These are phyloP conservation scores for Trichonephila inaurata DNA, from an alignment of 1,140 invertebrate genomes.

Conservation along the genomic window DNA sequence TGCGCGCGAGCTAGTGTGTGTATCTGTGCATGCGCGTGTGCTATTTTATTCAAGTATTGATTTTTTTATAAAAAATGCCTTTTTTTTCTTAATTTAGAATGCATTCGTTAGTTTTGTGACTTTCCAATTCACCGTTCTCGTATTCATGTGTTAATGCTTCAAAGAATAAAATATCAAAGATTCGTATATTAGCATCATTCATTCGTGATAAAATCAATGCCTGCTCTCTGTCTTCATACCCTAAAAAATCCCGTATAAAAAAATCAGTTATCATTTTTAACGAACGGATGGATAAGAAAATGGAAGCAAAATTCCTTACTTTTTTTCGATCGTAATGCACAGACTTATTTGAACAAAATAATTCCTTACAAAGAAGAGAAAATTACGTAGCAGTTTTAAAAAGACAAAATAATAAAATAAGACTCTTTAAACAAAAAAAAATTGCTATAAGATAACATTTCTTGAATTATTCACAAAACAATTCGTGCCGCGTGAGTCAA, in stretches of 20 bases:
- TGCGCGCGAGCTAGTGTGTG: too few relatives aligned
- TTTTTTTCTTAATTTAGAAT: too few relatives aligned
- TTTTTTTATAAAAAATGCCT: too few relatives aligned
- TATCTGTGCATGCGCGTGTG: too few relatives aligned
- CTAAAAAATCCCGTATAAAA: not conserved
- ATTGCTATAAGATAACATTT: constrained; percentile 19
- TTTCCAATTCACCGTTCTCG: too few relatives aligned
- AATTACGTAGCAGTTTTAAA: not conserved
- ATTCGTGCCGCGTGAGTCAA: not conserved
- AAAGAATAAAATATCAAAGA: too few relatives aligned
- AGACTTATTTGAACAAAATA: not conserved
- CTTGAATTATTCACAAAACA: constrained; percentile 63
- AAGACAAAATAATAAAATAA: constrained; percentile 7
- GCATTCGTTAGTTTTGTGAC: too few relatives aligned
- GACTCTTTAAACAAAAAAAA: not conserved
- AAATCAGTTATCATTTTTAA: constrained; percentile 13
- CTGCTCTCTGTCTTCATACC: too few relatives aligned
- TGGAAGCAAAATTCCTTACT: not conserved
- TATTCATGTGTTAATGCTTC: too few relatives aligned
- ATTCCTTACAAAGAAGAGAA: not conserved
- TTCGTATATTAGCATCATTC: too few relatives aligned
- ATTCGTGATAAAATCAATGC: too few relatives aligned
- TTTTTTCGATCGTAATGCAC: not conserved
- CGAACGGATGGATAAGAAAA: not conserved
- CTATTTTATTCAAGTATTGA: too few relatives aligned